Base-by-base conservation (phyloP, 2,113 vertebrate genomes). In the Heterotis niloticus region DNA sequence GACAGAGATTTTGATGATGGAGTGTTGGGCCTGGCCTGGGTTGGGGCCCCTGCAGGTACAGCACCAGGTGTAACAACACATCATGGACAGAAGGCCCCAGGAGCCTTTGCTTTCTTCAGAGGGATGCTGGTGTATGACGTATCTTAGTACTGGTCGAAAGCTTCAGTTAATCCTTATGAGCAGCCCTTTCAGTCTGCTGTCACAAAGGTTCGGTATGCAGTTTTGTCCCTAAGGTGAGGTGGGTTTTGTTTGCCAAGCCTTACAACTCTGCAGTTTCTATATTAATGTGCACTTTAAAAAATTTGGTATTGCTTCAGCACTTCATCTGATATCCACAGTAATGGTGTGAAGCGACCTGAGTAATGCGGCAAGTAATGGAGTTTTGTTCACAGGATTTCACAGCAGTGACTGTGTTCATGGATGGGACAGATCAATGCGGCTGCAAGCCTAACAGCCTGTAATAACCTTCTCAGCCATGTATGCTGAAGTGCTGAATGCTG, bases 1-100 rank as follows among this genome's bases (percentile, higher is more conserved):
- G 98, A 99, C 89, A 88, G 97, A 82, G 98, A 99, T 88, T 99
- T 99, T 89, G 98, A 99, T 79, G 97, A 99, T 59, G 98, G 98
- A 1, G 97, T 99, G 68, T 90, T 99, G 87, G 98, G 98, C 75
- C 87, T 99, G 87, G 98, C 98, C 66, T 99, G 98, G 98, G 98
- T 99, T 78, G 98, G 97, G 86, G 97, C 98, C 10, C 96, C 98
- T 34, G 96, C 96, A 94, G 98, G 98, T 99, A 95, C 54, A 56
- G 4, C n/a, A 29, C 54, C 5, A 20, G 12, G 1, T 16, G 10
- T 1, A 75, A 62, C 16, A 4, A 17, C 17, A n/a, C 59, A 16
- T 18, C 24, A 3, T 34, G 26, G 26, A 17, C 34, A 44, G 34
- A 44, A 44, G 34, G 34, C 34, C 34, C 34, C 7, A 44, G 2